Evolutionary conservation across 2,797 vertebrate genomes (phyloP), one percentile per base, ranked within the genome.

Genomic region (Hemibagrus guttatus): DNA sequence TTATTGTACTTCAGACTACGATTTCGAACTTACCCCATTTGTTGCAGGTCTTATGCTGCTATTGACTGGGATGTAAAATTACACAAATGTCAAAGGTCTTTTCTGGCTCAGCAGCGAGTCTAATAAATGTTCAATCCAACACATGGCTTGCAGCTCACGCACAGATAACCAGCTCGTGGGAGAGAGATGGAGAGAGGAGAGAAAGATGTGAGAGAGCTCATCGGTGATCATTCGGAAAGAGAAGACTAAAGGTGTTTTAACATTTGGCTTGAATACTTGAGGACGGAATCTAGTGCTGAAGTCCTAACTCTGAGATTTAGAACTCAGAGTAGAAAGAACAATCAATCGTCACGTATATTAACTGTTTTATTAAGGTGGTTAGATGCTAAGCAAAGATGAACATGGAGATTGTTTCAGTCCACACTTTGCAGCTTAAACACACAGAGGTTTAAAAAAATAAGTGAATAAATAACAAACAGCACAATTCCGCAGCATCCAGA

Each of bases 51-150:
- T 54, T 87, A 84, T 84, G 42, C 54, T 63, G 84, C 59, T 82
- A 89, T 89, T 82, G 89, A 89, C 75, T 83, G 26, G 13, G 21
- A 9, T 2, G 59, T 87, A 84, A 87, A 85, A 87, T 84, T 84
- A 86, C 75, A 84, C 86, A 86, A 86, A 89, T 86, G 81, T 69
- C 87, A 84, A 85, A 85, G 46, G 56, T 61, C 19, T 42, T 74
- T 72, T 74, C 68, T 84, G 56, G 59, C 84, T 82, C 86, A 84
- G 83, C 74, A 81, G 69, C 39, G 74, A 74, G 54, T 80, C 7
- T 26, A 59, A 76, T 89, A 81, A 31, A 66, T 64, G 39, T 78
- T 66, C 74, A 79, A 78, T 88, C 66, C 35, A 58, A 9, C 19
- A 71, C 72, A 46, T 52, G 66, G 69, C 42, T 49, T 35, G 31